Evolutionary conservation across 2,888 invertebrate genomes (phyloP).

Genomic region (Eupithecia dodoneata): DNA sequence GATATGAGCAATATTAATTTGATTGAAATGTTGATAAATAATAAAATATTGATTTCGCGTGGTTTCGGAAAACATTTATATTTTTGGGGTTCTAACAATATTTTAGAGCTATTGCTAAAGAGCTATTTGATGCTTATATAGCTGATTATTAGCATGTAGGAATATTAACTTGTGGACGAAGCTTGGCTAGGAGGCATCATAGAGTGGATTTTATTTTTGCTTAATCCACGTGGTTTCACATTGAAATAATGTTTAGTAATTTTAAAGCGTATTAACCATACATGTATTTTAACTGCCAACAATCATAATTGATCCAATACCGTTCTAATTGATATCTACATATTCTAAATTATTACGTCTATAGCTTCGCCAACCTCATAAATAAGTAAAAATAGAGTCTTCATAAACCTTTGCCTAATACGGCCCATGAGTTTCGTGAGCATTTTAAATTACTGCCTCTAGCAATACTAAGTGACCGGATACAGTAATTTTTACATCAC

Average conservation of each 20-base stretch:
- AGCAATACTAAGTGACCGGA: slow-evolving; percentile 76
- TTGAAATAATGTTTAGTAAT: not conserved
- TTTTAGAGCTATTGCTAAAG: not conserved
- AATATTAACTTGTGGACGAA: too few species aligned
- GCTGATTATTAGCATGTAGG: not conserved
- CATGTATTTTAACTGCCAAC: not conserved
- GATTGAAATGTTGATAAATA: slow-evolving; percentile 28
- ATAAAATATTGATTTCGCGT: slow-evolving; percentile 13
- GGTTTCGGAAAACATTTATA: not conserved
- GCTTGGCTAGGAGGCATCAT: too few species aligned
- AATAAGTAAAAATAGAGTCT: slow-evolving; percentile 65
- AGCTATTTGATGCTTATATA: not conserved
- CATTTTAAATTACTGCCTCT: slow-evolving; percentile 78
- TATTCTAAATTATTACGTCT: slow-evolving; percentile 46
- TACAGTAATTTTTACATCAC: slow-evolving; percentile 58
- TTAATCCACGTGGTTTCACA: not conserved
- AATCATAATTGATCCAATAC: slow-evolving; percentile 22
- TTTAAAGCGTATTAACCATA: not conserved
- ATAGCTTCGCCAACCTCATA: slow-evolving; percentile 46
- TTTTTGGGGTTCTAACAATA: not conserved
- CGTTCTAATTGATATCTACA: slow-evolving; percentile 41
- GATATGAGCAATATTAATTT: slow-evolving; percentile 24
- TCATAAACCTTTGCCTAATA: slow-evolving; percentile 71
- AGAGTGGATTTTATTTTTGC: not conserved
- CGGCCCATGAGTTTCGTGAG: slow-evolving; percentile 70